Base-by-base conservation (phyloP, 1,140 invertebrate species). In the Antheraea pernyi region DNA sequence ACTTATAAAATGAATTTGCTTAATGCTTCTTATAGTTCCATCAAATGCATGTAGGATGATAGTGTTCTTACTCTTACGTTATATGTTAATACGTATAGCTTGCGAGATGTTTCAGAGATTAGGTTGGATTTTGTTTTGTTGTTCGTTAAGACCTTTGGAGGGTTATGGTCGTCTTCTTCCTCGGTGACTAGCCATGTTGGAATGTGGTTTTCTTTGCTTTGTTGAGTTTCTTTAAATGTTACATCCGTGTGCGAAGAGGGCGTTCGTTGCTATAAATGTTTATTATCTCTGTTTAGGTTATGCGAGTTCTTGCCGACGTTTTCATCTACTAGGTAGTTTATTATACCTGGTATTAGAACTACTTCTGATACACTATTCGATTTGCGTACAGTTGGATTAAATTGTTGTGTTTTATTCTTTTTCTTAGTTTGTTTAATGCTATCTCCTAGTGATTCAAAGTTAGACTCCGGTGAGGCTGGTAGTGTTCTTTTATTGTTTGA, bases 101-200 rank as follows among this genome's bases (percentile, higher is more conserved):
- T n/a, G n/a, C n/a, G n/a, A n/a, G n/a, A n/a, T 53, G 18, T 1
- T 16, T 53, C 6, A 16, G n/a, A 16, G 11, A 6, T 53, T 53
- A 16, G 48, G 11, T 53, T 53, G 11, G 18, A 11, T 53, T 3
- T 16, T 53, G 18, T 6, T 11, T n/a, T 53, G 48, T 3, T 53
- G 1, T 16, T 16, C 18, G 48, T 18, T 60, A 10, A n/a, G n/a
- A 60, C 19, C 30, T 68, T 60, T 72, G 61, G 30, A 64, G 70
- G 62, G 70, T 68, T 72, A 46, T 71, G 46, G 64, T 66, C 69
- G 59, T 71, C 19, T 62, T 63, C 13, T 65, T 46, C 58, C 30
- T 53, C 48, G 48, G 48, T 53, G 48, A 53, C 48, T n/a, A 53
- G 48, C 48, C 48, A n/a, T 53, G 11, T 1, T 53, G 6, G 48